phyloP scores from a whole-genome alignment of 2,797 vertebrate genomes.

The Eulemur mongoz region DNA sequence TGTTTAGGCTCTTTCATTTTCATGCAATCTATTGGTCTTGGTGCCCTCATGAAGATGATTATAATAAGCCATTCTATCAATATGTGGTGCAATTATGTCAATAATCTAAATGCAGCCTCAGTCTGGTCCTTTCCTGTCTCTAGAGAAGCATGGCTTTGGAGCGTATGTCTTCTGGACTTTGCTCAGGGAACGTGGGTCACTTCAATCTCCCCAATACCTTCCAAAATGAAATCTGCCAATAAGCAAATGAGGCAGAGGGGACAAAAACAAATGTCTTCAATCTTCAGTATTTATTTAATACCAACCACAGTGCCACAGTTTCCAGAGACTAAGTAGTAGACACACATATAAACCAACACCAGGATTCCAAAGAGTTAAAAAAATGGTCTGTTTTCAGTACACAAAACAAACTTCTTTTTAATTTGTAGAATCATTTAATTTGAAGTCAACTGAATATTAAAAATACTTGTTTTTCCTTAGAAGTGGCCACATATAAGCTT shows the following conservation, averaged over 20 bases:
- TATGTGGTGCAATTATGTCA: not conserved
- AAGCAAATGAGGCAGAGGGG: not conserved
- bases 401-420: not conserved
- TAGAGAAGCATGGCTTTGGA: not conserved
- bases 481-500: not conserved
- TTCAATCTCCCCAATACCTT: not conserved
- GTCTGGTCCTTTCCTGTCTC: not conserved
- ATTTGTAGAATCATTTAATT: conserved; percentile 13
- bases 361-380: not conserved
- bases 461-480: not conserved
- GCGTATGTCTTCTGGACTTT: not conserved
- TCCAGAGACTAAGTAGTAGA: not conserved
- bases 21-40: conserved; percentile 20
- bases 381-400: not conserved
- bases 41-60: conserved; percentile 44
- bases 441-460: not conserved
- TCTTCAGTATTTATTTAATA: not conserved
- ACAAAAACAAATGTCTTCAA: not conserved
- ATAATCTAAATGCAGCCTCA: not conserved
- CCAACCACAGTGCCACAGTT: not conserved
- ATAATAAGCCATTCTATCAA: conserved; percentile 52
- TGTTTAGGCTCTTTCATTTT: not conserved
- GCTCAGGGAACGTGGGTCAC: not conserved
- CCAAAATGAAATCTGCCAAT: not conserved
- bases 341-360: not conserved